These are phyloP conservation scores for Holothuria leucospilota DNA, from an alignment of 53 echinoderm and acorn worm species.

Conservation along the genomic window DNA sequence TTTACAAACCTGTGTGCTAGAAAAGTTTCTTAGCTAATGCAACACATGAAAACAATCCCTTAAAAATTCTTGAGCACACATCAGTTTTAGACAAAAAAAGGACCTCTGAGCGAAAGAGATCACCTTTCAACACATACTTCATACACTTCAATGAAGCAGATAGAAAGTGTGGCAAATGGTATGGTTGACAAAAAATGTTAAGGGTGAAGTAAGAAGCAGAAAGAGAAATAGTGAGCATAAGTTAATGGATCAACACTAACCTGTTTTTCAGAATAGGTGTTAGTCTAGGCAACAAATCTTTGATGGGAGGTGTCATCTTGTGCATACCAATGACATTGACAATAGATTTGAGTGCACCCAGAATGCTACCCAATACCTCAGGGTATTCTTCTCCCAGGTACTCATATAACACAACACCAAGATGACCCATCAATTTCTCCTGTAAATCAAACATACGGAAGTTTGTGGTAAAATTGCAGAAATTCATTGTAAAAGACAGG, in stretches of 20 bases:
- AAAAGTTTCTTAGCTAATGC: too few relatives aligned
- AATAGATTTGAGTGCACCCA: conserved; percentile 97
- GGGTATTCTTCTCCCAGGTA: conserved; percentile 99
- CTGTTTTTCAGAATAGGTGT: conserved; percentile 99
- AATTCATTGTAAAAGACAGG: neutral
- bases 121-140: too few relatives aligned
- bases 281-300: conserved; percentile 91
- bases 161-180: too few relatives aligned
- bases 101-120: too few relatives aligned
- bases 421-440: conserved; percentile 99
- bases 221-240: too few relatives aligned
- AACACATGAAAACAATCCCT: too few relatives aligned
- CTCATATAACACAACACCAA: conserved; percentile 96
- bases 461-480: neutral
- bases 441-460: conserved; percentile 32
- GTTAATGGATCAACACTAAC: conserved; percentile 28
- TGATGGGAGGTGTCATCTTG: conserved; percentile 99
- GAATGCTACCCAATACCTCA: conserved; percentile 96
- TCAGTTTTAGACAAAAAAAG: too few relatives aligned
- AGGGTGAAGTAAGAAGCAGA: too few relatives aligned
- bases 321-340: conserved; percentile 99
- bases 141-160: too few relatives aligned
- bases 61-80: too few relatives aligned
- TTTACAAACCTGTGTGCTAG: too few relatives aligned
- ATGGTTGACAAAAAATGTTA: too few relatives aligned